phyloP scores from a whole-genome alignment of 2,797 vertebrate species.

The Vultur gryphus region DNA sequence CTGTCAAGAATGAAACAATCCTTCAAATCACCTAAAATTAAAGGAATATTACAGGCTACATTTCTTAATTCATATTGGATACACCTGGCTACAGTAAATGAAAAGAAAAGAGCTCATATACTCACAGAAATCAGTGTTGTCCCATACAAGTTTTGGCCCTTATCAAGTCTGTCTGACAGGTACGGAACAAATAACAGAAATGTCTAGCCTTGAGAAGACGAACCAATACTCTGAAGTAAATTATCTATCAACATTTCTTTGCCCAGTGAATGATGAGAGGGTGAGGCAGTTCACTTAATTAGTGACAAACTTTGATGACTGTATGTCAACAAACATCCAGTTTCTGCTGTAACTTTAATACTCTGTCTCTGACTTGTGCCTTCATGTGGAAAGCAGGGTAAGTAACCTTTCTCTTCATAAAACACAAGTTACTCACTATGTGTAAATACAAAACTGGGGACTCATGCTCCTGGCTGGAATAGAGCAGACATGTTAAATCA shows the following conservation, averaged over 20 bases:
- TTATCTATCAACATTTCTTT: not conserved
- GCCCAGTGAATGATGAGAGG: not conserved
- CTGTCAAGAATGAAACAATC: not conserved
- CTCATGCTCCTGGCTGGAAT: not conserved
- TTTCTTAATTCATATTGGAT: not conserved
- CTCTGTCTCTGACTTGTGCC: not conserved
- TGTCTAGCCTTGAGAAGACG: not conserved
- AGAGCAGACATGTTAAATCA: not conserved
- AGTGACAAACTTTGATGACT: not conserved
- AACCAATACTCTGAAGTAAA: not conserved
- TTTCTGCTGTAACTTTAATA: not conserved
- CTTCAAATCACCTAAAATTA: not conserved
- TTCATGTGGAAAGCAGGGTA: not conserved
- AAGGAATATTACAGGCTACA: not conserved
- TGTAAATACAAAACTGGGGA: not conserved
- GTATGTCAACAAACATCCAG: not conserved
- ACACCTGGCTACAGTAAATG: not conserved
- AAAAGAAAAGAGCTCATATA: not conserved
- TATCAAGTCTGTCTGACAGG: not conserved
- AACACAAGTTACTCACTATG: not conserved
- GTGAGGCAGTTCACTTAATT: not conserved
- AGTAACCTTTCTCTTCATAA: not conserved
- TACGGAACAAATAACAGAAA: not conserved
- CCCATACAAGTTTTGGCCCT: not conserved
- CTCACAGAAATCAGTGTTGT: not conserved